Percentiles rank a stretch among this genome's conserved stretches.
Conservation (phyloP, 2,888 invertebrate species). For the Melanostoma scalare region DNA sequence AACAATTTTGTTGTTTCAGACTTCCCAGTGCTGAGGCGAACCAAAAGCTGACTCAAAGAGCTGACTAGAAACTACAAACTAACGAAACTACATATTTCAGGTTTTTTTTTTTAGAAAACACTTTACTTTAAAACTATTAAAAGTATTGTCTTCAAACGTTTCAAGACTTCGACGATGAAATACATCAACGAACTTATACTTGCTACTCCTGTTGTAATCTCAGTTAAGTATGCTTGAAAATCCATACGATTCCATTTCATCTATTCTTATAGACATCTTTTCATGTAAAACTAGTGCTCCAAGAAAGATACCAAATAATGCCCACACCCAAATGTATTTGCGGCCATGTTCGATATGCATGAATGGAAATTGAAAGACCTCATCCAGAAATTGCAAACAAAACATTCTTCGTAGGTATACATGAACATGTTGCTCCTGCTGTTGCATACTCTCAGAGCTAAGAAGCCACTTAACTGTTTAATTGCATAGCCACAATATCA, state of each 20-base stretch:
- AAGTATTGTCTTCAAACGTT: too few species aligned
- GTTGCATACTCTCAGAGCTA: constrained; percentile 42
- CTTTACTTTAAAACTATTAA: too few species aligned
- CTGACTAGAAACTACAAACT: too few species aligned
- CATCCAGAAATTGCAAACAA: constrained; percentile 46
- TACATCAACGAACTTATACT: not conserved
- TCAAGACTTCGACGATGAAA: not conserved
- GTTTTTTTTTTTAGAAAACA: too few species aligned
- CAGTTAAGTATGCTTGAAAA: constrained; percentile 1
- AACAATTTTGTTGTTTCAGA: too few species aligned
- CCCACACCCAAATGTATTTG: constrained; percentile 42
- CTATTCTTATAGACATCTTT: constrained; percentile 8
- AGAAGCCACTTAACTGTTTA: constrained; percentile 71
- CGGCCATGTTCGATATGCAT: constrained; percentile 57
- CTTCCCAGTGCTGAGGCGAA: too few species aligned
- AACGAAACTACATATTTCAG: too few species aligned
- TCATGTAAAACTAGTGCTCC: constrained; percentile 23
- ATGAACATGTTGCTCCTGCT: constrained; percentile 61
- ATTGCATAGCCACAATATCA: constrained; percentile 71
- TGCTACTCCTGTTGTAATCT: not conserved
- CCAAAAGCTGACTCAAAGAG: too few species aligned
- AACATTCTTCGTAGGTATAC: constrained; percentile 6
- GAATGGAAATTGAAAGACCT: constrained; percentile 49
- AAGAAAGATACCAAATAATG: not conserved
- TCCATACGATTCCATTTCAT: constrained; percentile 7